Evolutionary conservation across 2,888 invertebrate species (phyloP), one percentile per base, ranked within the genome.

Genomic region (Lymantria monacha): DNA sequence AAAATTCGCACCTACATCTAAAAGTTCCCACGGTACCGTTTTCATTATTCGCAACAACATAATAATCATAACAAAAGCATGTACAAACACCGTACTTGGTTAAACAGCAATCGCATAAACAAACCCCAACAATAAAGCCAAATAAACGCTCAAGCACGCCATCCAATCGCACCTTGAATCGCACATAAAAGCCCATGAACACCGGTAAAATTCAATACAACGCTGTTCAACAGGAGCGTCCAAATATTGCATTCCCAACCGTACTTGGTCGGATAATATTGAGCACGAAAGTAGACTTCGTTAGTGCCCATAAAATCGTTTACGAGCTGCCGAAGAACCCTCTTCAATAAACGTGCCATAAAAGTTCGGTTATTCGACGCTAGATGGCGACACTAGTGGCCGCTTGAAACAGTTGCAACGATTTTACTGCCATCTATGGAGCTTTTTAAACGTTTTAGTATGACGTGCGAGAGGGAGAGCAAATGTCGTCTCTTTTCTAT

Each of bases 91-190:
- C 85, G 85, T 87, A 87, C 85, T 89, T 85, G 87, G 87, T 88
- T 88, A 90, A 89, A 90, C 88, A 89, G 88, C 87, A 87, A 90
- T 90, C 89, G 87, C 88, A 90, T 91, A 91, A 91, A 91, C 91
- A 91, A 91, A 90, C 89, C 90, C 89, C 87, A 81, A 90, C 90
- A 90, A 89, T 90, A 90, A 91, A 89, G 87, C 84, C 87, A 90
- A 91, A 90, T 91, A 91, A 91, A 90, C 91, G 83, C 83, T 86
- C 84, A 69, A 90, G 90, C 88, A 89, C 87, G 87, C 90, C 89
- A 90, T 91, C 90, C 90, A 89, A 91, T 90, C 89, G 87, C 91
- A 90, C 91, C 91, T 91, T 86, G 89, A 90, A 91, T 90, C 89
- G 88, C 87, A 87, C 87, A 91, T 91, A 90, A 90, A 90, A 85